These are phyloP conservation scores for Drosophila prostipennis DNA, from an alignment of 2,888 invertebrate genomes.

Conservation along the genomic window DNA sequence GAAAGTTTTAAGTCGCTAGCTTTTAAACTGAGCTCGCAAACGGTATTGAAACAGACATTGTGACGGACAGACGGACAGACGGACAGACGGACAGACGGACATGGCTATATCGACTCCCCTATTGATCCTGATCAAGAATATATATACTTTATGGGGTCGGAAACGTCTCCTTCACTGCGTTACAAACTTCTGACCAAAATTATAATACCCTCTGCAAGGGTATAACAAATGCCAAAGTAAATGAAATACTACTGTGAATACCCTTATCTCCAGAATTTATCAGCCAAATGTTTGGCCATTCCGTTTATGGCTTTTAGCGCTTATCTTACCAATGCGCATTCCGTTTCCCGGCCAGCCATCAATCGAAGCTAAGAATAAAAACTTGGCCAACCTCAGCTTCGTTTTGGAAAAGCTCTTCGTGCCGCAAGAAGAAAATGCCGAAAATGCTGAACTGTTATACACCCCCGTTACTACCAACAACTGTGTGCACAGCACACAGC, in stretches of 20 bases:
- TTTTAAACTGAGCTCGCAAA: too few relatives aligned
- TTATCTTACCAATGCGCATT: conserved; percentile 17
- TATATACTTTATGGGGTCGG: too few relatives aligned
- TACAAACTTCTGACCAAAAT: too few relatives aligned
- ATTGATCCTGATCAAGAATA: too few relatives aligned
- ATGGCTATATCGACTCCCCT: too few relatives aligned
- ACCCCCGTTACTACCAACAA: conserved; percentile 21
- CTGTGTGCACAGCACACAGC: conserved; percentile 53
- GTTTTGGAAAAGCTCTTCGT: conserved; percentile 19
- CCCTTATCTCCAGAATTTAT: conserved; percentile 22
- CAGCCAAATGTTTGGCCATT: conserved; percentile 12
- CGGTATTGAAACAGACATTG: too few relatives aligned
- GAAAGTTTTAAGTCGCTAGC: too few relatives aligned
- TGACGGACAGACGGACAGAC: too few relatives aligned
- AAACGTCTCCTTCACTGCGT: too few relatives aligned
- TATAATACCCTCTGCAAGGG: too few relatives aligned
- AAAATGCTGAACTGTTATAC: conserved; percentile 34
- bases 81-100: too few relatives aligned
- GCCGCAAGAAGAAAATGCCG: conserved; percentile 19
- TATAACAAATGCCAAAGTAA: neutral
- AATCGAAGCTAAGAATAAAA: conserved; percentile 23
- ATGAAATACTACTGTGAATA: neutral
- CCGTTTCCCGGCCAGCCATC: conserved; percentile 21
- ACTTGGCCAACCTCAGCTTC: conserved; percentile 6
- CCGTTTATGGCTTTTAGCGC: conserved; percentile 5